Percentiles rank a stretch among this genome's conserved stretches.
Evolutionary conservation across 2,888 invertebrate genomes (phyloP).

Genomic region (Xestia xanthographa): DNA sequence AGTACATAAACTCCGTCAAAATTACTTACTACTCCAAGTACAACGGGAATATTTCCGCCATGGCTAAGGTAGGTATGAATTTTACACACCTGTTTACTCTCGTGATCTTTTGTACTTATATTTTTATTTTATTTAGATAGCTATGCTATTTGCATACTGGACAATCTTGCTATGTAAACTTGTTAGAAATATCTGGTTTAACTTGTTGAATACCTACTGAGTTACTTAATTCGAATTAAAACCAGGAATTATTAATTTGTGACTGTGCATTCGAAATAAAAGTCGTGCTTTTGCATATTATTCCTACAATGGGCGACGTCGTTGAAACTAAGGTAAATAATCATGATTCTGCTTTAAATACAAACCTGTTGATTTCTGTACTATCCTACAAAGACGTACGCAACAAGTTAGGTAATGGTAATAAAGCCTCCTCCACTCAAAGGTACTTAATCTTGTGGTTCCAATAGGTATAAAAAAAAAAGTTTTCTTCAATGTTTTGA

Average conservation of each 20-base stretch:
- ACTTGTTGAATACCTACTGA: slow-evolving; percentile 40
- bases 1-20: slow-evolving; percentile 84
- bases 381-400: not conserved
- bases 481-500: not conserved
- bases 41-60: slow-evolving; percentile 92
- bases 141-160: slow-evolving; percentile 83
- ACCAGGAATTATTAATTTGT: slow-evolving; percentile 7
- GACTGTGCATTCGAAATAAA: not conserved
- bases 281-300: slow-evolving; percentile 17
- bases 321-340: slow-evolving; percentile 68
- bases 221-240: slow-evolving; percentile 13
- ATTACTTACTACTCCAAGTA: slow-evolving; percentile 93
- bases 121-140: slow-evolving; percentile 51
- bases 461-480: too few relatives aligned
- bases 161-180: slow-evolving; percentile 66
- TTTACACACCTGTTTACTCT: slow-evolving; percentile 66
- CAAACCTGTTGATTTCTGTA: slow-evolving; percentile 31
- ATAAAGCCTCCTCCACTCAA: not conserved
- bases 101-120: slow-evolving; percentile 28
- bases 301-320: slow-evolving; percentile 72
- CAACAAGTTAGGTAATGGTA: slow-evolving; percentile 44
- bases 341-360: too few relatives aligned
- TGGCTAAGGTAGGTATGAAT: slow-evolving; percentile 91
- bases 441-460: not conserved
- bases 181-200: slow-evolving; percentile 36